These are phyloP conservation scores for Cephalophus harveyi DNA, from an alignment of 2,113 vertebrate species.

Conservation along the genomic window DNA sequence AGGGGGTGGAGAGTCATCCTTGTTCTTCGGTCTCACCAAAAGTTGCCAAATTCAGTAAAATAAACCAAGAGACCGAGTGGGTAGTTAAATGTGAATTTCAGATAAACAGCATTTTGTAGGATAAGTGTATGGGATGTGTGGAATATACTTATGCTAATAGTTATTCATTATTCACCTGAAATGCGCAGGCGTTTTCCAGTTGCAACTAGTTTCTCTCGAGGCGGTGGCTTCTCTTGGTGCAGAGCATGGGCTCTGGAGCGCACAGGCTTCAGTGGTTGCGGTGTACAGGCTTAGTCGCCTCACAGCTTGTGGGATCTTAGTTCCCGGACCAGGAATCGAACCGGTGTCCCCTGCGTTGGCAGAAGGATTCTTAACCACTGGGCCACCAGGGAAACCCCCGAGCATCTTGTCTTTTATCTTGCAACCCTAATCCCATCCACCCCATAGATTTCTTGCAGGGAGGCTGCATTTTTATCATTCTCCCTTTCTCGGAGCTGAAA, in stretches of 20 bases:
- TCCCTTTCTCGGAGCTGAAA: background rate
- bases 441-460: background rate
- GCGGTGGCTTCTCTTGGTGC: background rate
- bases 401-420: background rate
- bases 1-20: background rate
- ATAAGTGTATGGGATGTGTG: background rate
- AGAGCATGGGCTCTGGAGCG: background rate
- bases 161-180: accelerated
- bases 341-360: background rate
- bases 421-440: accelerated
- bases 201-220: background rate
- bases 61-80: background rate
- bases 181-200: accelerated
- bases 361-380: background rate
- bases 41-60: background rate
- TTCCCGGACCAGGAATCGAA: background rate
- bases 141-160: too few relatives aligned
- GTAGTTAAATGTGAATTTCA: slow-evolving; percentile 21
- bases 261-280: background rate
- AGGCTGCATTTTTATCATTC: background rate
- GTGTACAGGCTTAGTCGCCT: background rate
- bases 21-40: background rate
- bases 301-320: background rate
- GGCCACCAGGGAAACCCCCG: background rate
- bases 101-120: background rate